Conservation (phyloP, 2,888 invertebrate species). For the Papilio elwesi region DNA sequence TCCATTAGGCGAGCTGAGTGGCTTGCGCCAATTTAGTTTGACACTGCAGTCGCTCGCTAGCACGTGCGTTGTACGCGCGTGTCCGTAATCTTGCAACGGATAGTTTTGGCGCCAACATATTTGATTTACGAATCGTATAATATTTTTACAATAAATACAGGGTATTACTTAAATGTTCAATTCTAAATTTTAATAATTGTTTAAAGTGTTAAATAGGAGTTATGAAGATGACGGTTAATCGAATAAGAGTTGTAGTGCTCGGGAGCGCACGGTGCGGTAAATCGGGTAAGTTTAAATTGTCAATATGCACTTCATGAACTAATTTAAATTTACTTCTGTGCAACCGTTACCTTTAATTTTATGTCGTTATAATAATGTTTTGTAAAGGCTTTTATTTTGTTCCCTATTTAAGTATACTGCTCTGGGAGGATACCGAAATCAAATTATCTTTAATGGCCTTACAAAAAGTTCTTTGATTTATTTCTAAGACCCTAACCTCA, state of each 20-base stretch:
- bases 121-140: slow-evolving; percentile 46
- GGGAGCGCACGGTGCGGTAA: slow-evolving; percentile 90
- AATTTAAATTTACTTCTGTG: neutral
- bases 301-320: slow-evolving; percentile 14
- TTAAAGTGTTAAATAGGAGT: slow-evolving; percentile 59
- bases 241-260: slow-evolving; percentile 91
- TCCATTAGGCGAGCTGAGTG: slow-evolving; percentile 63
- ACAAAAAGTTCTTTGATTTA: slow-evolving; percentile 67
- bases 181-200: slow-evolving; percentile 50
- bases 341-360: neutral
- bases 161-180: slow-evolving; percentile 54
- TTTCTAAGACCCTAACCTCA: slow-evolving; percentile 59
- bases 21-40: slow-evolving; percentile 77
- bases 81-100: slow-evolving; percentile 69
- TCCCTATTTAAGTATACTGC: slow-evolving; percentile 51
- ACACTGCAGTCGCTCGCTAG: slow-evolving; percentile 75
- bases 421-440: slow-evolving; percentile 60
- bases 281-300: slow-evolving; percentile 85
- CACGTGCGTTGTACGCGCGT: slow-evolving; percentile 81
- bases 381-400: slow-evolving; percentile 47
- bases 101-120: slow-evolving; percentile 71
- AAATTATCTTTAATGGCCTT: slow-evolving; percentile 71
- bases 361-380: neutral
- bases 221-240: slow-evolving; percentile 90
- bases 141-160: slow-evolving; percentile 38